Conservation (phyloP, 1,140 invertebrate genomes). For the Macrostomum lignano region DNA sequence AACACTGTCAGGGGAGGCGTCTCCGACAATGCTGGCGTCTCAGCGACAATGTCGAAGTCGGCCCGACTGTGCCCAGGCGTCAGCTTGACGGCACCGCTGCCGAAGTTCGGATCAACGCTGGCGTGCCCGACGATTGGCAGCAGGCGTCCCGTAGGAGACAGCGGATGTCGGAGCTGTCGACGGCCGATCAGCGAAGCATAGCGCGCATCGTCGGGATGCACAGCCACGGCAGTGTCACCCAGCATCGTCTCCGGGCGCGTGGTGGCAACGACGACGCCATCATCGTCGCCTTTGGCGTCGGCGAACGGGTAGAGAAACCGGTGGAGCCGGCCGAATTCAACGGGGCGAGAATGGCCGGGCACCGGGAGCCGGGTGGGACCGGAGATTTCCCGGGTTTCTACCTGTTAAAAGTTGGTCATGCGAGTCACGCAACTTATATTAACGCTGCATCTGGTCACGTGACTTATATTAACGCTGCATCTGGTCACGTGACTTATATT, state of each 20-base stretch:
- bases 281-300: slow-evolving; percentile 12
- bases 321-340: slow-evolving; percentile 10
- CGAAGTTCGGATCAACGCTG: slow-evolving; percentile 31
- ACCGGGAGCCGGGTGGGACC: slow-evolving; percentile 1
- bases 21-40: no score
- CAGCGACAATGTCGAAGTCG: slow-evolving; percentile 7
- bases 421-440: no score
- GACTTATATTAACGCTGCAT: no score
- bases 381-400: slow-evolving; percentile 3
- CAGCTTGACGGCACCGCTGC: slow-evolving; percentile 8
- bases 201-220: slow-evolving; percentile 57
- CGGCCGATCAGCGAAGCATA: slow-evolving; percentile 42
- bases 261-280: slow-evolving; percentile 68
- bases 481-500: no score
- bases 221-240: slow-evolving; percentile 81
- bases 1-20: no score
- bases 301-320: slow-evolving; percentile 8
- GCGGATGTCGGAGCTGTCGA: slow-evolving; percentile 51
- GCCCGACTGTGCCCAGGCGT: slow-evolving; percentile 6
- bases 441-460: no score
- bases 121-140: slow-evolving; percentile 63
- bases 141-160: slow-evolving; percentile 37
- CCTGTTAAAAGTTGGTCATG: no score
- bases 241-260: slow-evolving; percentile 93
- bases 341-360: slow-evolving; percentile 1